Conservation (phyloP, 2,113 vertebrate species). For the Callithrix jacchus region DNA sequence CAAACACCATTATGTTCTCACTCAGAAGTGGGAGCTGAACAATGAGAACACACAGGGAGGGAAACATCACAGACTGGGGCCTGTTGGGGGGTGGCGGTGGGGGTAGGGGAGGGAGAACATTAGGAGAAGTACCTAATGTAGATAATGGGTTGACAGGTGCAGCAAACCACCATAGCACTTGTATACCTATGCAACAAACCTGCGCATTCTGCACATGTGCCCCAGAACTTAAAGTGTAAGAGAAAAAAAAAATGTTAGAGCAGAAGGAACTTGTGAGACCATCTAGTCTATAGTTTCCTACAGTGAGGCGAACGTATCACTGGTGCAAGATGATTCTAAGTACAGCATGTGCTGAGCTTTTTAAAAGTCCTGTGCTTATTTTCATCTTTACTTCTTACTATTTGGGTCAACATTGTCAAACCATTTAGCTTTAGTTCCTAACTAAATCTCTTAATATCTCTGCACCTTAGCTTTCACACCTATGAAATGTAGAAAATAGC, state of each 20-base stretch:
- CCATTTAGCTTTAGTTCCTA: not conserved
- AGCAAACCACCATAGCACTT: no score
- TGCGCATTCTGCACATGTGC: no score
- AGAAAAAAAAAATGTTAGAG: not conserved
- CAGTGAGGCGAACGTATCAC: not conserved
- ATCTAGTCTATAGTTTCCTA: not conserved
- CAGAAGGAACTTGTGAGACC: not conserved
- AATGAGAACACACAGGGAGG: no score
- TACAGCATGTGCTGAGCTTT: not conserved
- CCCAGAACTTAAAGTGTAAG: no score
- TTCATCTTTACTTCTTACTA: not conserved
- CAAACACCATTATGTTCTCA: no score
- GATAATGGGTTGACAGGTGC: no score
- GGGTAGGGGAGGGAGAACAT: no score
- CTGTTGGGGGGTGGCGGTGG: no score
- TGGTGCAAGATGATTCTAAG: not conserved
- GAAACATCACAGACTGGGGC: no score
- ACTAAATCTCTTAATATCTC: not conserved
- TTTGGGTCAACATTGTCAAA: not conserved
- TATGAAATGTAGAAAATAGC: not conserved
- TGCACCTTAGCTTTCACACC: not conserved
- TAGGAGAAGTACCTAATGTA: no score
- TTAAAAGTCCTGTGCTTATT: not conserved
- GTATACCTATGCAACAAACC: no score
- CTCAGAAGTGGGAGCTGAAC: no score